These are phyloP conservation scores for Mormyrops boulengeri DNA, from an alignment of 2,797 vertebrate genomes.

Conservation along the genomic window DNA sequence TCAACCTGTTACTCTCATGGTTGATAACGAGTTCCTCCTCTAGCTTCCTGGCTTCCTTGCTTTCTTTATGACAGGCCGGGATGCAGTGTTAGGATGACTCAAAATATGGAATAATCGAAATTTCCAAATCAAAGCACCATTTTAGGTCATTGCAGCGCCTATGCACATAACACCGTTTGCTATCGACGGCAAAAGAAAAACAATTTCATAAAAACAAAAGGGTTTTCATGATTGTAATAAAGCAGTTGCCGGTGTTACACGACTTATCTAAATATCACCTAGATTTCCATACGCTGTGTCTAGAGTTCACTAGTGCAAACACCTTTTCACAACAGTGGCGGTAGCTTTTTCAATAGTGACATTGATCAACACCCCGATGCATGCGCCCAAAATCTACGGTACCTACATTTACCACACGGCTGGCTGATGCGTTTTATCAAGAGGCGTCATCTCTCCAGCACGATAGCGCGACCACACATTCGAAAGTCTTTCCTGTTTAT, in stretches of 20 bases:
- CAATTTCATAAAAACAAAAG: neutral
- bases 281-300: neutral
- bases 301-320: neutral
- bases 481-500: neutral
- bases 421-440: neutral
- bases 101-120: slow-evolving; percentile 14
- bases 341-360: neutral
- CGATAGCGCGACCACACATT: neutral
- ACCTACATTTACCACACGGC: neutral
- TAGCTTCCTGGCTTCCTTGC: neutral
- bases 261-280: neutral
- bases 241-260: neutral
- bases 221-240: neutral
- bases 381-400: neutral
- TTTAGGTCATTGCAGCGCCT: neutral
- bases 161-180: neutral
- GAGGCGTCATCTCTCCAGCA: neutral
- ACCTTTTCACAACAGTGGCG: neutral
- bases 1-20: neutral
- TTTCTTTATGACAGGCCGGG: neutral
- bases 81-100: slow-evolving; percentile 8
- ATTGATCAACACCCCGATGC: neutral
- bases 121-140: neutral
- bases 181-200: neutral
- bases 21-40: neutral